A percentile compares a stretch with the other conserved stretches of the same genome.
Evolutionary conservation across 1,140 invertebrate genomes (phyloP).

Genomic region (Penaeus vannamei): DNA sequence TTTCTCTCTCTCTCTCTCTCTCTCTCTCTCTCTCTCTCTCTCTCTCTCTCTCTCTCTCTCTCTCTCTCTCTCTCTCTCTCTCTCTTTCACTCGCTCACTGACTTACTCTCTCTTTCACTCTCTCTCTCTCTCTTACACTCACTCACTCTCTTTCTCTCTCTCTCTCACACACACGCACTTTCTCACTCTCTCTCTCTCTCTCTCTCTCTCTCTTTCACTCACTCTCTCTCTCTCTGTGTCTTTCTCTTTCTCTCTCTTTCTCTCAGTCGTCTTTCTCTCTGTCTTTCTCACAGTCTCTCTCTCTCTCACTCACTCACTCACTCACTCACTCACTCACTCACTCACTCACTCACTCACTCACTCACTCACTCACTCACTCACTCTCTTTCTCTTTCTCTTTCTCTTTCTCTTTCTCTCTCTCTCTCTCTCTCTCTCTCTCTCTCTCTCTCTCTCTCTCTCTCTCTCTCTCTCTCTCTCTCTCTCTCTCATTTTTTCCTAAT

Average conservation of each 20-base stretch:
- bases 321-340: background rate
- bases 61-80: slow-evolving; percentile 42
- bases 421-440: slow-evolving; percentile 40
- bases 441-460: slow-evolving; percentile 38
- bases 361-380: background rate
- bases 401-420: background rate
- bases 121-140: slow-evolving; percentile 19
- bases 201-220: background rate
- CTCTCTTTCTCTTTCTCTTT: background rate
- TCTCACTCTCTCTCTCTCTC: slow-evolving; percentile 13
- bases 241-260: background rate
- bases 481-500: background rate
- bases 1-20: background rate
- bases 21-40: background rate
- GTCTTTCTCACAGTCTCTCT: background rate
- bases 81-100: slow-evolving; percentile 30
- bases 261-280: background rate
- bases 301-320: background rate
- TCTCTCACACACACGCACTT: background rate
- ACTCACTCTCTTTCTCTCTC: background rate
- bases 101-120: slow-evolving; percentile 12
- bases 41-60: slow-evolving; percentile 19
- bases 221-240: background rate
- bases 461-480: slow-evolving; percentile 30
- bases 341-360: background rate